Percentiles rank a stretch among this genome's conserved stretches.
Evolutionary conservation across 2,113 vertebrate species (phyloP).

Genomic region (Dromiciops gliroides): DNA sequence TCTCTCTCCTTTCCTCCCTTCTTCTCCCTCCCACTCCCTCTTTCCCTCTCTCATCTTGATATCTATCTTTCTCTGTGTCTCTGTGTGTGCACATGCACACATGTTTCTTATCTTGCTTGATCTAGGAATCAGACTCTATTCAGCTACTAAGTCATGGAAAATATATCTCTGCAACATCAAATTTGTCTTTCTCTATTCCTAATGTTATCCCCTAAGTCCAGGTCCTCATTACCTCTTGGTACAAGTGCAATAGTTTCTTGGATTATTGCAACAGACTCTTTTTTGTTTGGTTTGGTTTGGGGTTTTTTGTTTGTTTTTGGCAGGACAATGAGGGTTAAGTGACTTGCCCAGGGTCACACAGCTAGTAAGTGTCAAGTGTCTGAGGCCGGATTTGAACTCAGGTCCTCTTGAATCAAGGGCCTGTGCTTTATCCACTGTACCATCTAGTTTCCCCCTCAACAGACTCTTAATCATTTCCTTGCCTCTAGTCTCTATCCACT

Average conservation of each 20-base stretch:
- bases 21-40: too few species aligned
- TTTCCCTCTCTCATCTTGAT: conserved; percentile 22
- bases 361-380: too few species aligned
- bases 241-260: background rate
- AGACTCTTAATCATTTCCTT: background rate
- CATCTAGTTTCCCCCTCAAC: too few species aligned
- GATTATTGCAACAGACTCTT: background rate
- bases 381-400: too few species aligned
- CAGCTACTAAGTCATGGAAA: background rate
- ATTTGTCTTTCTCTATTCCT: background rate
- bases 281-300: too few species aligned
- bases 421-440: too few species aligned
- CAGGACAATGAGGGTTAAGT: too few species aligned
- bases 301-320: too few species aligned
- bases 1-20: too few species aligned
- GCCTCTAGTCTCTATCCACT: background rate
- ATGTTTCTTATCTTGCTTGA: background rate
- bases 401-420: too few species aligned
- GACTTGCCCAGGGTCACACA: too few species aligned
- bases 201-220: background rate
- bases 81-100: too few species aligned
- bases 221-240: background rate
- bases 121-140: background rate
- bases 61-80: background rate
- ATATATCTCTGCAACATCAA: background rate